Conservation (phyloP, 2,888 invertebrate species). For the Stenolophus ochropezus region DNA sequence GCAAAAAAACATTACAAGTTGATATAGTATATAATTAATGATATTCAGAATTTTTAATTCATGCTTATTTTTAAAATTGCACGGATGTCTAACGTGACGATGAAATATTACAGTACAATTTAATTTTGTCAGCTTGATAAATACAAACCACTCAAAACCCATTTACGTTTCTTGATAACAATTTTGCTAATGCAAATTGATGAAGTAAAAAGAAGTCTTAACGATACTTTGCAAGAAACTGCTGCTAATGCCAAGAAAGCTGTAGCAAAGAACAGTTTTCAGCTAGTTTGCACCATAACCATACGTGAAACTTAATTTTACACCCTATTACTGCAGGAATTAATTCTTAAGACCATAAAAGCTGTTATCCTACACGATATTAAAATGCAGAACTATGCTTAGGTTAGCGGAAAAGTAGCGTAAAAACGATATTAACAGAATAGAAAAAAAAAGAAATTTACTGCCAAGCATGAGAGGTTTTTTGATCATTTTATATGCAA, state of each 20-base stretch:
- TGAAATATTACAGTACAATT: too few relatives aligned
- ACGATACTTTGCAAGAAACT: neutral
- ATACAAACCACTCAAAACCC: too few relatives aligned
- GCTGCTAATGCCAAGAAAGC: neutral
- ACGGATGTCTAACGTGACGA: too few relatives aligned
- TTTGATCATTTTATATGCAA: slow-evolving; percentile 38
- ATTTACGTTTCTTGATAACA: neutral
- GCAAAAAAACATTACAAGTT: too few relatives aligned
- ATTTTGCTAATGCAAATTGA: neutral
- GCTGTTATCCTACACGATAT: neutral
- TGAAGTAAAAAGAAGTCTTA: neutral
- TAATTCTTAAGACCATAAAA: slow-evolving; percentile 17
- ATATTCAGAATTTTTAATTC: too few relatives aligned
- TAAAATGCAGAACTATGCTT: slow-evolving; percentile 29
- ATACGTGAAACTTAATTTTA: slow-evolving; percentile 26
- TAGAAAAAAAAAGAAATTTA: slow-evolving; percentile 30
- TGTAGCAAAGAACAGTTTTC: neutral
- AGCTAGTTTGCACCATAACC: neutral
- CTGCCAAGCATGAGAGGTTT: slow-evolving; percentile 1
- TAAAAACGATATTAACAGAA: slow-evolving; percentile 10
- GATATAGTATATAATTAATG: too few relatives aligned
- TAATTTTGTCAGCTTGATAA: too few relatives aligned
- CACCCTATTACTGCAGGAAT: neutral
- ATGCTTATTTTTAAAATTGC: too few relatives aligned
- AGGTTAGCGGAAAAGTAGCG: slow-evolving; percentile 1